Evolutionary conservation across 2,797 vertebrate genomes (phyloP), one percentile per base, ranked within the genome.

Genomic region (Petrocephalus schoutedeni): DNA sequence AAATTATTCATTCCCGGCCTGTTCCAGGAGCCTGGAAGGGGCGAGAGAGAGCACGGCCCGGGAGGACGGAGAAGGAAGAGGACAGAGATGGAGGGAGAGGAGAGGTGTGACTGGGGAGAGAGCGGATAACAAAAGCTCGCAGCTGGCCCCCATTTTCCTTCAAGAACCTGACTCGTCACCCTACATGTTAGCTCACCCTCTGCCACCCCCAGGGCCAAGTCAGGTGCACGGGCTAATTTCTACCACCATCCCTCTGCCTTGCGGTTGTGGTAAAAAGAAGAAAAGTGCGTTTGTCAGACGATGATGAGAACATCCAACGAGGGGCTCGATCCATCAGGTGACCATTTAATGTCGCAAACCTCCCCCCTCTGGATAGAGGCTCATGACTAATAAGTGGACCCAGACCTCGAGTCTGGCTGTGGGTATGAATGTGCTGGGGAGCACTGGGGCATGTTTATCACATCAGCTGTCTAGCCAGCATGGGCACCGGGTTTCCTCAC

Each of bases 1-100:
- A 32, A 88, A 88, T 74, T 86, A 88, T 86, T 88, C 53, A 86
- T 32, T n/a, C 4, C 19, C 4, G 0, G 14, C 19, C 36, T 71
- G 19, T 16, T 57, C 14, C 28, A 45, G 21, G 49, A 36, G 14
- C 21, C 6, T 56, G 59, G 58, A 19, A 19, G 57, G 14, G 87
- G 61, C 8, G 23, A 32, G 58, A 28, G 61, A 36, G 83, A 58
- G 80, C 6, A 85, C 5, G 10, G 28, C 64, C 14, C 28, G 1
- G 64, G 28, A 71, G 64, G 64, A 16, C 16, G 32, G 64, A 28
- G 28, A 71, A 71, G 16, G 56, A 53, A 57, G 32, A 56, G 28
- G 59, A 56, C 28, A 57, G 82, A 53, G 45, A 19, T 85, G 59
- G 21, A 85, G 23, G 45, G 83, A 80, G 58, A 85, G 64, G 49